Evolutionary conservation across 2,113 vertebrate species (phyloP), one percentile per base, ranked within the genome.

Genomic region (Salvelinus namaycush): DNA sequence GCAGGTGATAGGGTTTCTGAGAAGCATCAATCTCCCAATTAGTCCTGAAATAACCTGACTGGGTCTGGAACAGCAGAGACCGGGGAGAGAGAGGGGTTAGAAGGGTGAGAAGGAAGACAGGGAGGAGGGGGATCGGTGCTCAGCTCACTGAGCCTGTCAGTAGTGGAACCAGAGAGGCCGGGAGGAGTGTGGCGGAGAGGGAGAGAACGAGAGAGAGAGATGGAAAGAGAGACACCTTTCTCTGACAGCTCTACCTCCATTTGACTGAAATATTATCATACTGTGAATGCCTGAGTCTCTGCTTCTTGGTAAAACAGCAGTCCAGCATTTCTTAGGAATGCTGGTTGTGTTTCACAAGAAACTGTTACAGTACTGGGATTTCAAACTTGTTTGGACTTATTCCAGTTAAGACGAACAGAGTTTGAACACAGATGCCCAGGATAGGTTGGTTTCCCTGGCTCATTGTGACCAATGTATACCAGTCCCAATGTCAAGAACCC

Each of bases 11-110:
- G 90, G 16, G 90, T 91, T 92, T 90, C 90, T 87, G 76, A 87
- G 86, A 77, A 90, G 82, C 91, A 92, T 92, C 90, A 92, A 89
- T 91, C 90, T 91, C 82, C 84, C 91, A 91, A 91, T 91, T 92
- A 91, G 86, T 86, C 90, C 83, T 88, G 82, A 91, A 91, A 91
- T 90, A 91, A 90, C 90, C 85, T 85, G 83, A 81, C 70, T 82
- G 79, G 87, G 83, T 83, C 81, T 84, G 59, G 80, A 66, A 79
- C 60, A 60, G 66, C 75, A 29, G 76, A 34, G 31, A 18, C 22
- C 13, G 60, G n/a, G 60, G 60, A 64, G 3, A 22, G 64, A 22
- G 65, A 22, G 65, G 14, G 65, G 5, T 31, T 6, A 14, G 16
- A 67, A 18, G 51, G 14, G 14, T 54, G 51, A 54, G 51, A 54